Percentiles rank a stretch among this genome's conserved stretches.
Conservation (phyloP, 2,113 vertebrate species). For the Thinocorus orbignyianus region DNA sequence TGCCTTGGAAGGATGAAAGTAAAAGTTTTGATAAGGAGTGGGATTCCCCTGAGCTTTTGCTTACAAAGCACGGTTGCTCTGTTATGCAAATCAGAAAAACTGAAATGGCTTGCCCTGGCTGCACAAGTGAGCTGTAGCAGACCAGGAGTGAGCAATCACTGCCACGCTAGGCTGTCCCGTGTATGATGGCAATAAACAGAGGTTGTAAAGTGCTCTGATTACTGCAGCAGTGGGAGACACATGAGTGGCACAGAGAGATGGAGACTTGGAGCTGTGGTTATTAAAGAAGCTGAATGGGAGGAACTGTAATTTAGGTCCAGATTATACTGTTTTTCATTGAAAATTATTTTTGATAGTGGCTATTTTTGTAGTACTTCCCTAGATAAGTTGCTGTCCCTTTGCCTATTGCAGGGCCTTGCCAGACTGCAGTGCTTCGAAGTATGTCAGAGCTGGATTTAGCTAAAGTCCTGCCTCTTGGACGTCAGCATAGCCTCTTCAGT, state of each 20-base stretch:
- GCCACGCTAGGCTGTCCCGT: background rate
- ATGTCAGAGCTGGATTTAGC: conserved; percentile 77
- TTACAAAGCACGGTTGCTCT: background rate
- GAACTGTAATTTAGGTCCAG: background rate
- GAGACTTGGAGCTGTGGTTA: background rate
- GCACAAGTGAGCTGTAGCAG: background rate
- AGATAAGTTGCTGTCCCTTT: background rate
- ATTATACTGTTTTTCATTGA: background rate
- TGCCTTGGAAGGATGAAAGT: background rate
- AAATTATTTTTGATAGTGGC: background rate
- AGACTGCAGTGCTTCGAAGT: conserved; percentile 82
- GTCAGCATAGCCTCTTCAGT: conserved; percentile 90
- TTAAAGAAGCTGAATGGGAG: background rate
- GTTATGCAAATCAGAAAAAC: background rate
- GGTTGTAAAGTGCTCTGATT: background rate
- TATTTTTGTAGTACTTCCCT: background rate
- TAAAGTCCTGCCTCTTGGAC: conserved; percentile 88
- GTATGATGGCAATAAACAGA: background rate
- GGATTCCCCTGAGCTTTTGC: background rate
- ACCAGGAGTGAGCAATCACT: background rate
- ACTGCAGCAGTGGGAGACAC: background rate
- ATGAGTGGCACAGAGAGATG: background rate
- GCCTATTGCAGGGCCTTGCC: conserved; percentile 78
- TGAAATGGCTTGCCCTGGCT: background rate
- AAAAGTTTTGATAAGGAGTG: background rate